phyloP scores from a whole-genome alignment of 2,113 vertebrate genomes.

The Cepphus grylle region DNA sequence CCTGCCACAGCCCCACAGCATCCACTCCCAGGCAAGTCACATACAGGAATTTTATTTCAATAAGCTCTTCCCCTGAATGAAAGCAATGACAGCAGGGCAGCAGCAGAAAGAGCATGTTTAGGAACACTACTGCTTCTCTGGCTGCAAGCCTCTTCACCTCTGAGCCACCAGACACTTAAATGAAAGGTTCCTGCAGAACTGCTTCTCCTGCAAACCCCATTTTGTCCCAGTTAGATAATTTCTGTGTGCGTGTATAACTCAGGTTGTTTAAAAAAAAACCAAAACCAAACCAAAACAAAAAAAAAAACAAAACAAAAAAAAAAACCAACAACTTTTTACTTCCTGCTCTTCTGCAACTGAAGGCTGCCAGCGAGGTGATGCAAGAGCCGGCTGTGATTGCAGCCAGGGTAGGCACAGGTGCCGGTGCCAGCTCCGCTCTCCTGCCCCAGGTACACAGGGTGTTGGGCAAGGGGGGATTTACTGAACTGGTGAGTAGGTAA shows the following conservation, averaged over 20 bases:
- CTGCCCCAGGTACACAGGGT: rapidly evolving
- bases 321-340: background rate
- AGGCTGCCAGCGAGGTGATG: background rate
- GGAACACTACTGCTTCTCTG: background rate
- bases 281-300: too few relatives aligned
- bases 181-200: background rate
- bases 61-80: background rate
- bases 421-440: background rate
- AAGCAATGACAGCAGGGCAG: background rate
- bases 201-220: background rate
- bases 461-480: background rate
- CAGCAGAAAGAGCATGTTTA: background rate
- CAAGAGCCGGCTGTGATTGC: background rate
- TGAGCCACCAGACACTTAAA: background rate
- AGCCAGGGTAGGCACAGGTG: background rate
- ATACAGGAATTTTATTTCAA: background rate
- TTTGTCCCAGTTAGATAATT: background rate
- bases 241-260: background rate
- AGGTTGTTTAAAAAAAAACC: background rate
- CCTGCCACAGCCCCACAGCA: background rate
- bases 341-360: background rate
- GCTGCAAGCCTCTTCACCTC: background rate
- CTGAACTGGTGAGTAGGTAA: background rate
- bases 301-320: background rate
- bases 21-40: background rate